Conservation (phyloP, 2,888 invertebrate species). For the Byasa hedistus region DNA sequence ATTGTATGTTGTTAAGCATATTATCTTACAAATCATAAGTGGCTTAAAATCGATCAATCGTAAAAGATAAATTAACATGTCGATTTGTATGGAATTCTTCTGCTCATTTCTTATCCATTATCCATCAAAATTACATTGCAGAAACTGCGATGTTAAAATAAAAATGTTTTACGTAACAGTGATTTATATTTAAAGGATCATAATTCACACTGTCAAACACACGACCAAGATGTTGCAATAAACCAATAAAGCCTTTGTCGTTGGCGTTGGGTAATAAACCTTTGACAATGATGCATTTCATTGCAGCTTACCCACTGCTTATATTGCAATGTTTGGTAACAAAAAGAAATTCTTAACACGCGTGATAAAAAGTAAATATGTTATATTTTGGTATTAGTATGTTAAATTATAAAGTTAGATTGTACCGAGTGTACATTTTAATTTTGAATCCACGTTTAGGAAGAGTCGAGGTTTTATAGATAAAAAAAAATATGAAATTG, state of each 20-base stretch:
- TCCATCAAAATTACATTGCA: not conserved
- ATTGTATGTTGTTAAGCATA: not conserved
- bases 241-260: constrained; percentile 15
- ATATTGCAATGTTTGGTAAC: constrained; percentile 17
- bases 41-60: not conserved
- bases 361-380: not conserved
- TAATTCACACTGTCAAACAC: constrained; percentile 18
- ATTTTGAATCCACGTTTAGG: too few relatives aligned
- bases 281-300: constrained; percentile 25
- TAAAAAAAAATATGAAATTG: too few relatives aligned
- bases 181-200: constrained; percentile 26
- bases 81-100: not conserved
- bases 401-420: too few relatives aligned
- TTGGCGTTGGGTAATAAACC: constrained; percentile 29
- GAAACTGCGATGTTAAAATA: not conserved
- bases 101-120: not conserved
- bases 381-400: too few relatives aligned
- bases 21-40: not conserved
- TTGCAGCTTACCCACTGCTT: not conserved
- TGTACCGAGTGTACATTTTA: too few relatives aligned
- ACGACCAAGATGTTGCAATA: constrained; percentile 10
- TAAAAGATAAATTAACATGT: not conserved
- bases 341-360: constrained; percentile 1
- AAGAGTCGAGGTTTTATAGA: too few relatives aligned
- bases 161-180: constrained; percentile 27